Conservation (phyloP, 2,888 invertebrate genomes). For the Pristionchus mayeri region DNA sequence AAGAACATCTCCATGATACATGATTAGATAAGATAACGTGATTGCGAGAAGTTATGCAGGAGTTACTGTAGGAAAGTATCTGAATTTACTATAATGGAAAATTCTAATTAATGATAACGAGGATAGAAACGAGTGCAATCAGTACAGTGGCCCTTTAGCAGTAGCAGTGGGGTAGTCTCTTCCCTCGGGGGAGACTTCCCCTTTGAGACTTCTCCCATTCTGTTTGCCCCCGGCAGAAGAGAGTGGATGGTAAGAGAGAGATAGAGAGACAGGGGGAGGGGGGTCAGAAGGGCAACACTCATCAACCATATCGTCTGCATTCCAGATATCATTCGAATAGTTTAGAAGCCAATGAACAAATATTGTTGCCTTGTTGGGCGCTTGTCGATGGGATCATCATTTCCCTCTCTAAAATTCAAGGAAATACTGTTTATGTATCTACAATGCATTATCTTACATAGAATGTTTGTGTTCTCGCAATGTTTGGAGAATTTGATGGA, state of each 20-base stretch:
- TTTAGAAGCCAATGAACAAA: not conserved
- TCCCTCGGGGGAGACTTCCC: slow-evolving; percentile 1
- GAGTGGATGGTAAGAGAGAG: slow-evolving; percentile 27
- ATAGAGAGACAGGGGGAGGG: not conserved
- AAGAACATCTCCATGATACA: not conserved
- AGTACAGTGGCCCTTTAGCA: slow-evolving; percentile 9
- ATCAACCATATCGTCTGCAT: slow-evolving; percentile 8
- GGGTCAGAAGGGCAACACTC: slow-evolving; percentile 39
- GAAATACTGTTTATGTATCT: no score
- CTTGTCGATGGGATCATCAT: no score
- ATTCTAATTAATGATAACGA: no score
- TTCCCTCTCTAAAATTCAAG: no score
- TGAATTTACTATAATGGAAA: no score
- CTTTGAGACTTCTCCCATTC: slow-evolving; percentile 36
- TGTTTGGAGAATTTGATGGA: no score
- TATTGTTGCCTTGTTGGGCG: not conserved
- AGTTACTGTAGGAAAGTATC: no score
- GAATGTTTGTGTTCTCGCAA: no score
- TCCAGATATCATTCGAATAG: not conserved
- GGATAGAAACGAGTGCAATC: not conserved
- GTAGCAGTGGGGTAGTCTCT: not conserved
- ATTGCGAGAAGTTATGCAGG: no score
- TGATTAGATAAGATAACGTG: not conserved
- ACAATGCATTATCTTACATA: no score
- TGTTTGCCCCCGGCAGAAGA: slow-evolving; percentile 28